Conservation (phyloP, 2,113 vertebrate species). For the Tetrao urogallus region DNA sequence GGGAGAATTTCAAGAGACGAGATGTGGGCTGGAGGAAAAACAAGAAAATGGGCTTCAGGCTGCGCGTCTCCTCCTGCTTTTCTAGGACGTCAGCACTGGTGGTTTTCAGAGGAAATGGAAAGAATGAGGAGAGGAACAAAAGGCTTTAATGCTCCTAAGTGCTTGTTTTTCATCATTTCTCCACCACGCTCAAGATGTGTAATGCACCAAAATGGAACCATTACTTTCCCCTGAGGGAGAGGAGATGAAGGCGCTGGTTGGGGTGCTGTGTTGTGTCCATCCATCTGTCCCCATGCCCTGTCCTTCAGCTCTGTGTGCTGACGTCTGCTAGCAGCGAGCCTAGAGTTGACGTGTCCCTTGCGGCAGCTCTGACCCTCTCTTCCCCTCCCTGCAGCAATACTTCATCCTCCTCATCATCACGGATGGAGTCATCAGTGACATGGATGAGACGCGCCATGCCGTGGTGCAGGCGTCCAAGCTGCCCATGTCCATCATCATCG, state of each 20-base stretch:
- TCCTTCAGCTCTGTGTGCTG: not conserved
- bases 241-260: not conserved
- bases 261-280: not conserved
- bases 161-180: slow-evolving; percentile 25
- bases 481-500: slow-evolving; percentile 99
- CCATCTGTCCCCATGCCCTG: not conserved
- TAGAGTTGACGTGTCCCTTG: not conserved
- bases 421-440: slow-evolving; percentile 97
- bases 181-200: not conserved
- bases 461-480: slow-evolving; percentile 95
- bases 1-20: not conserved
- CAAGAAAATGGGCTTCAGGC: not conserved
- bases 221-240: not conserved
- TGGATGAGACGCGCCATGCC: slow-evolving; percentile 94
- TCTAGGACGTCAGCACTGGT: not conserved
- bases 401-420: slow-evolving; percentile 98
- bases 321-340: not conserved
- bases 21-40: not conserved
- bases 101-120: slow-evolving; percentile 61
- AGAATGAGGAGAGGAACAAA: slow-evolving; percentile 53
- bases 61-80: not conserved
- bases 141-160: slow-evolving; percentile 26
- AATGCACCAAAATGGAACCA: not conserved
- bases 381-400: slow-evolving; percentile 86
- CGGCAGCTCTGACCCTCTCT: not conserved